Evolutionary conservation across 64 coral and sea anemone species (phyloP), one percentile per base, ranked within the genome.

Genomic region (Trachythela sp.): DNA sequence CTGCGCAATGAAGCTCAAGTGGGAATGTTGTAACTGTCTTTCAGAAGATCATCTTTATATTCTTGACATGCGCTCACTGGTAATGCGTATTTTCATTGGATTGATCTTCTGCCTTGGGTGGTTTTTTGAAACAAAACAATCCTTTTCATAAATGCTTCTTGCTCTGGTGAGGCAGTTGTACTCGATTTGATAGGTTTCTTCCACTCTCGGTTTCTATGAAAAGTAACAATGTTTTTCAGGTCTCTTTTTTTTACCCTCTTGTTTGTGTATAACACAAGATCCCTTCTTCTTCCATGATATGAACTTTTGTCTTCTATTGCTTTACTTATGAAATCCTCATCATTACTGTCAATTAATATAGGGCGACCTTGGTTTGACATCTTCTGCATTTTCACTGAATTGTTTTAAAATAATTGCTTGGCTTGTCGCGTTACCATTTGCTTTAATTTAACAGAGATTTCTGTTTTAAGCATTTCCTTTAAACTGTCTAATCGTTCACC

Each of bases 41-140:
- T 68, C 59, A 68, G 59, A 68, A 68, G 15, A 68, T 45, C 59
- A 68, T 22, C 59, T 68, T 68, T 22, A 31, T 31, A 58, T 92
- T 92, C 76, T 49, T 87, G 13, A 92, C 90, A 38, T 83, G 85
- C 20, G 85, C 90, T 18, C 72, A 14, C 52, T 92, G 90, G 36
- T 92, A 85, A 77, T 92, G 90, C 38, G 90, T 92, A 10, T 42
- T 58, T 76, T 87, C 90, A 29, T 85, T 92, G 45, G 77, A 85
- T 35, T 36, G 33, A 40, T 92, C 90, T 84, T 92, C 90, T 13
- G 50, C 83, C 76, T 92, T 92, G 13, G 90, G 85, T 1, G 90
- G 90, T 51, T 92, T 92, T 39, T 51, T 67, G 59, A 48, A 67
- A 71, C 86, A 87, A 34, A 59, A 88, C 30, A 88, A 31, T 31